Percentiles rank a stretch among this genome's conserved stretches.
Evolutionary conservation across 2,888 invertebrate genomes (phyloP).

Genomic region (Acrobasis repandana): DNA sequence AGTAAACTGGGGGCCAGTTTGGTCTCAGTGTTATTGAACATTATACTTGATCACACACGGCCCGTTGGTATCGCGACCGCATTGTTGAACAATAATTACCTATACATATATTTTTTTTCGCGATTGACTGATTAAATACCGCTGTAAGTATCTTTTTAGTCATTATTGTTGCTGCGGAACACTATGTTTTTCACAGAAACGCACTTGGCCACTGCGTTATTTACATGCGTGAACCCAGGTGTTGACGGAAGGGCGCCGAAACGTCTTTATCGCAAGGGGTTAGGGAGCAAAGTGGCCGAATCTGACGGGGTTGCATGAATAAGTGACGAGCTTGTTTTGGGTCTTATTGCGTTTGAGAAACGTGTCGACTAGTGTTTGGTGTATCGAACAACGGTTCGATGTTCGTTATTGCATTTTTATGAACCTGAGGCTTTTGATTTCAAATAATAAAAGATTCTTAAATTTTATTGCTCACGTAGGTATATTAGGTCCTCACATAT

Average conservation of each 20-base stretch:
- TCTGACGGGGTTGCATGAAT: conserved; percentile 12
- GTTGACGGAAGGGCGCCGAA: neutral
- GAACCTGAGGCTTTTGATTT: neutral
- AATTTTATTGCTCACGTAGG: neutral
- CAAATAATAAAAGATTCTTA: neutral
- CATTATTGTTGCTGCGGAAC: neutral
- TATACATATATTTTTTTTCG: no score
- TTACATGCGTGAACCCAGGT: conserved; percentile 14
- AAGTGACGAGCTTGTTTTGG: conserved; percentile 15
- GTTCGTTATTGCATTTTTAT: neutral
- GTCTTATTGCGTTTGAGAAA: conserved; percentile 16
- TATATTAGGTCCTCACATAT: neutral
- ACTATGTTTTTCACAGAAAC: neutral
- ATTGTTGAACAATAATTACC: no score
- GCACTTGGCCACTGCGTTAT: neutral
- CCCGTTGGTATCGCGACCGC: no score
- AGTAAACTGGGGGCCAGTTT: no score
- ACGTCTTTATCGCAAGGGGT: conserved; percentile 7
- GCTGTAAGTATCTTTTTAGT: neutral
- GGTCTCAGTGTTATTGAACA: no score
- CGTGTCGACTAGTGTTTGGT: conserved; percentile 8
- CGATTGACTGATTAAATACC: no score
- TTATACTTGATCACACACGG: no score
- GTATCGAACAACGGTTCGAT: neutral
- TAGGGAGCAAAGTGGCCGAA: conserved; percentile 2